Evolutionary conservation across 2,113 vertebrate genomes (phyloP).

Genomic region (Onychorhynchus coronatus): DNA sequence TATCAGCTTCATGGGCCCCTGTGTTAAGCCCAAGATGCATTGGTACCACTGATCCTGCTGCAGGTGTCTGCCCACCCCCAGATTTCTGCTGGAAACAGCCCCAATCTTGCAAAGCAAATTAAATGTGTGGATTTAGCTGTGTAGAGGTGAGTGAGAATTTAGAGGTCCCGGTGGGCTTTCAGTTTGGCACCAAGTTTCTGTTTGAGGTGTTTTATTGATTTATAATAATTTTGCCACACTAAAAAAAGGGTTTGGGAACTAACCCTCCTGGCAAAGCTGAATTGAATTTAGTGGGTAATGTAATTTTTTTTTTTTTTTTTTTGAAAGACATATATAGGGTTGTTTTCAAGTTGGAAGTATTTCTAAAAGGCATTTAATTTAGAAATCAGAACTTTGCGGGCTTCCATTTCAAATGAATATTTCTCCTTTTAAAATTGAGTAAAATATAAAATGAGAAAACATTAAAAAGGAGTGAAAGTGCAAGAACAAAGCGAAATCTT

Average conservation of each 20-base stretch:
- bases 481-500: neutral
- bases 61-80: neutral
- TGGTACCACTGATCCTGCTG: neutral
- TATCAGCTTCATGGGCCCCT: neutral
- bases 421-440: neutral
- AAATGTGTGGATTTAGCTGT: neutral
- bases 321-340: neutral
- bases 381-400: neutral
- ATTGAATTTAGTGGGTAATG: neutral
- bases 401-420: neutral
- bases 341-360: neutral
- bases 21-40: neutral
- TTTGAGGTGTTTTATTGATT: neutral
- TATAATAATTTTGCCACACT: neutral
- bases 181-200: neutral
- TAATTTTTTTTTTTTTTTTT: too few relatives aligned
- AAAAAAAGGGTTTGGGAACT: neutral
- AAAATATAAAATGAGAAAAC: neutral
- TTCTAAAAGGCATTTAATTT: neutral
- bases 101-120: neutral
- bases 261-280: neutral
- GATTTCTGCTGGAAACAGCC: neutral
- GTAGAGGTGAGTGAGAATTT: accelerated
- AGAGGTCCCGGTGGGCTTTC: accelerated
- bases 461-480: neutral